Percentiles rank a stretch among this genome's conserved stretches.
These are phyloP conservation scores for Hippoglossus stenolepis DNA, from an alignment of 2,113 vertebrate genomes.

Conservation along the genomic window DNA sequence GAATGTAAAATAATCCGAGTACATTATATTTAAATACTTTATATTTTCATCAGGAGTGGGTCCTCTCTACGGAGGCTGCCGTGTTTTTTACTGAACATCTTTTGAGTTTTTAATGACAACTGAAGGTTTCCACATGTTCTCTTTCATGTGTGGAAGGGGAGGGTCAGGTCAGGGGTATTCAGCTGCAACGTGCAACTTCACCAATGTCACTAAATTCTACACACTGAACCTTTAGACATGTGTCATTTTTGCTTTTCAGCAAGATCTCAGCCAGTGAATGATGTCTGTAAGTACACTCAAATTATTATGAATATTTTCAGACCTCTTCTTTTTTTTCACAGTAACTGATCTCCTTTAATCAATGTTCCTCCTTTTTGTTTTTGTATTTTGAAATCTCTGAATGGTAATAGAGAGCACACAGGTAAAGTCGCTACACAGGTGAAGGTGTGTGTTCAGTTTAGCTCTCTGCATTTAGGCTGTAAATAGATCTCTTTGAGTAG, in stretches of 20 bases:
- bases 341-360: not conserved
- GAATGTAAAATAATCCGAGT: too few species aligned
- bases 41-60: too few species aligned
- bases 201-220: too few species aligned
- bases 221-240: not conserved
- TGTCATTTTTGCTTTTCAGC: slow-evolving; percentile 75
- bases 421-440: not conserved
- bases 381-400: not conserved
- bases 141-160: too few species aligned
- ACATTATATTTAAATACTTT: too few species aligned
- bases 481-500: not conserved
- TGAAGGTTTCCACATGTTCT: too few species aligned
- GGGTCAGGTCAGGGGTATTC: too few species aligned
- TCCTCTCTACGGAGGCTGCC: too few species aligned
- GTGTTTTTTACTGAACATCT: too few species aligned
- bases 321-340: not conserved
- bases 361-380: not conserved
- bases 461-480: not conserved
- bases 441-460: too few species aligned
- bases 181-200: too few species aligned
- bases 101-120: too few species aligned
- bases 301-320: not conserved
- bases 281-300: slow-evolving; percentile 84
- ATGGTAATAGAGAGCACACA: not conserved
- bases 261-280: slow-evolving; percentile 76